Evolutionary conservation across 2,888 invertebrate genomes (phyloP), one percentile per base, ranked within the genome.

Genomic region (Psylliodes chrysocephalus): DNA sequence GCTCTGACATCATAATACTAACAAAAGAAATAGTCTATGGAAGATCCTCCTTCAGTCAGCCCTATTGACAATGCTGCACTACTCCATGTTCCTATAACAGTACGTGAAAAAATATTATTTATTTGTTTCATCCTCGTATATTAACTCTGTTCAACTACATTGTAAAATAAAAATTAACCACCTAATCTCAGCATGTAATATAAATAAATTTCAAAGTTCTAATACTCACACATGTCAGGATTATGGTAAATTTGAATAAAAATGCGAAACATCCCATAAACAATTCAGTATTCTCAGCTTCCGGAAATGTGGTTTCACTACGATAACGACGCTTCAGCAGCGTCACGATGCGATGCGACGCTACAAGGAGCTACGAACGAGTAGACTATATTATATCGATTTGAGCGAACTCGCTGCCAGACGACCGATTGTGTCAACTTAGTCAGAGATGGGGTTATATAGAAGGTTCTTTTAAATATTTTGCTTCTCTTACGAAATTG

Each of bases 211-310:
- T 42, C 54, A n/a, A 12, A 42, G 42, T 19, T 22, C 8, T 46
- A 22, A 22, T 25, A 22, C 7, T 25, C 22, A 22, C 14, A 14
- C 46, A 46, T 22, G 46, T 46, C 44, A 19, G 44, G 15, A 44
- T 44, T 44, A 46, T 22, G 19, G 46, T 22, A 46, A 60, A 60
- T 60, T 60, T 44, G 44, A 30, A 28, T 53, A 57, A 57, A 53
- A 63, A 57, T 63, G 57, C 52, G 46, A 63, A 63, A 52, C 63
- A 63, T 63, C 60, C 54, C 60, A 64, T 65, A 56, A 65, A 63
- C 65, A 60, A 64, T 63, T 68, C 55, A 57, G 60, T 46, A 28
- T 61, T 63, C 51, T 12, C 49, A 33, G 57, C 65, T 60, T 60
- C 67, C 57, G 54, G 59, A 54, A 60, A 55, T 55, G 67, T 61